Percentiles rank a stretch among this genome's conserved stretches.
Evolutionary conservation across 2,113 vertebrate genomes (phyloP).

Genomic region (Polypterus bichir): DNA sequence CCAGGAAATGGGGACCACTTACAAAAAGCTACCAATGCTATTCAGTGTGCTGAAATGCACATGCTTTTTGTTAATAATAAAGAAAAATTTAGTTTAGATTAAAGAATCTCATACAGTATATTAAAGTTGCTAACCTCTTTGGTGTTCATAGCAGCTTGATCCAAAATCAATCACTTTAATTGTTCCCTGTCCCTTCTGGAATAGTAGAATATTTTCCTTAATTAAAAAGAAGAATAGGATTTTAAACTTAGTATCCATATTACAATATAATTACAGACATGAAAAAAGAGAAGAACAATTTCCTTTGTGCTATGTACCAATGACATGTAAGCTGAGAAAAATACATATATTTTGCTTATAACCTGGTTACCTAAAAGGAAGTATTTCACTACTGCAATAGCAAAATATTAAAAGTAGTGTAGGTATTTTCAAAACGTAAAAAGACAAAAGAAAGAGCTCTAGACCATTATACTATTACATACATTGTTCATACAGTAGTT

Average conservation of each 20-base stretch:
- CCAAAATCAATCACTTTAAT: constrained; percentile 95
- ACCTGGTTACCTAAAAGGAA: too few species aligned
- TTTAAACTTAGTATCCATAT: not conserved
- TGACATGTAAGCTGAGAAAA: too few species aligned
- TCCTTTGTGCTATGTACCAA: too few species aligned
- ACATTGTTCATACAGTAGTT: too few species aligned
- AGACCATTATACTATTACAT: too few species aligned
- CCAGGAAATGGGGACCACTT: too few species aligned
- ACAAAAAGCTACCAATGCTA: not conserved
- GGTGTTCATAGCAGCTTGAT: constrained; percentile 85
- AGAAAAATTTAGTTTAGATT: constrained; percentile 3
- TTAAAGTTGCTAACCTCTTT: constrained; percentile 61
- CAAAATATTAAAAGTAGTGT: too few species aligned
- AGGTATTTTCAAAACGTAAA: too few species aligned
- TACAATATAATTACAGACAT: not conserved
- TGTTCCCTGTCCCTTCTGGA: constrained; percentile 71
- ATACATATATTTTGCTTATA: too few species aligned
- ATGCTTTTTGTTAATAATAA: not conserved
- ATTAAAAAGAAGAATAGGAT: constrained; percentile 7
- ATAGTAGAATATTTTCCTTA: constrained; percentile 82
- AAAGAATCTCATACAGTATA: constrained; percentile 29
- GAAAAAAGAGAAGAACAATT: too few species aligned
- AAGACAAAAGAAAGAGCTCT: too few species aligned
- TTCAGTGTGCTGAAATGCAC: not conserved
- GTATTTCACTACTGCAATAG: too few species aligned